phyloP scores from a whole-genome alignment of 1,140 invertebrate genomes.

The Saccostrea cuccullata region DNA sequence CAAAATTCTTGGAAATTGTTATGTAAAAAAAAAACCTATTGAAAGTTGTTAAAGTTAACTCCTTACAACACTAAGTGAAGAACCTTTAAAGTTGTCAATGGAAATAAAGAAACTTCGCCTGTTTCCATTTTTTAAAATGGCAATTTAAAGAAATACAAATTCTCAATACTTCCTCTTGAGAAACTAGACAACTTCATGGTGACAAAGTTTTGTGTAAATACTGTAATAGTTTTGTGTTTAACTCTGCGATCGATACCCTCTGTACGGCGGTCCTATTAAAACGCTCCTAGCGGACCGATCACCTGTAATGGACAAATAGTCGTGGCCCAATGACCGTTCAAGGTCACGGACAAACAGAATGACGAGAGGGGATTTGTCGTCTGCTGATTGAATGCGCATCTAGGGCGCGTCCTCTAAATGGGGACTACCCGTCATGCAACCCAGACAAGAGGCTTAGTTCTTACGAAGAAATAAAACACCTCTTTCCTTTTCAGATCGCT shows the following conservation, averaged over 20 bases:
- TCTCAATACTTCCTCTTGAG: background rate
- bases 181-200: background rate
- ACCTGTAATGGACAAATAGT: constrained; percentile 17
- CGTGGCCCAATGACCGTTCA: constrained; percentile 19
- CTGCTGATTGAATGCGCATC: constrained; percentile 4
- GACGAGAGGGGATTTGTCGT: background rate
- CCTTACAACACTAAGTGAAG: background rate
- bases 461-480: background rate
- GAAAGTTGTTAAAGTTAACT: background rate
- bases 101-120: too few relatives aligned
- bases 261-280: background rate
- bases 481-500: background rate
- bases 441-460: background rate
- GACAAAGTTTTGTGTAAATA: constrained; percentile 25
- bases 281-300: background rate
- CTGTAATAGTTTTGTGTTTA: background rate
- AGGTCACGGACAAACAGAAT: background rate
- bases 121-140: too few relatives aligned
- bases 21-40: background rate
- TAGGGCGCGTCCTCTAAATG: constrained; percentile 13
- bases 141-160: background rate
- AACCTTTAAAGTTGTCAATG: background rate
- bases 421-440: background rate
- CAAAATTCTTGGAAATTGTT: background rate
- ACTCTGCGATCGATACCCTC: background rate